Evolutionary conservation across 2,797 vertebrate species (phyloP).

Genomic region (Typhlichthys subterraneus): DNA sequence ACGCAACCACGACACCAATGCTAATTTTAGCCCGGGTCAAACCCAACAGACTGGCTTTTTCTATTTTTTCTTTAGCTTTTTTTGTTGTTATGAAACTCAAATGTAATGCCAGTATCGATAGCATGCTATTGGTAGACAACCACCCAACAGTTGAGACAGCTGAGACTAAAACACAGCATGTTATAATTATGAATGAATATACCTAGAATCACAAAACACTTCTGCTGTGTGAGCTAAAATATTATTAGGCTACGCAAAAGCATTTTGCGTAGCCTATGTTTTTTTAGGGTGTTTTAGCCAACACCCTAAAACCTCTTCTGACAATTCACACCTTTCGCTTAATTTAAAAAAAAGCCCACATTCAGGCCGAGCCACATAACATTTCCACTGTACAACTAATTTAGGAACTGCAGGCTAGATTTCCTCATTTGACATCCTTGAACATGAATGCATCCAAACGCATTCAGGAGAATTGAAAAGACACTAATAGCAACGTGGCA

Average conservation of each 20-base stretch:
- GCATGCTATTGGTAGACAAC: background rate
- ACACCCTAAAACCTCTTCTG: too few relatives aligned
- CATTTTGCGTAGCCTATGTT: too few relatives aligned
- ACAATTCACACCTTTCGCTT: too few relatives aligned
- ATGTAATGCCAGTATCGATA: background rate
- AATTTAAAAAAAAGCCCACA: too few relatives aligned
- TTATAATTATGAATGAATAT: too few relatives aligned
- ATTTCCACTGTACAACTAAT: constrained; percentile 1
- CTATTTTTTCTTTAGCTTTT: too few relatives aligned
- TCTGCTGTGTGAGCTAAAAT: too few relatives aligned
- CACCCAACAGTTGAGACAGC: background rate
- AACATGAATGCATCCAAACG: constrained; percentile 21
- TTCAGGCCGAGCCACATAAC: too few relatives aligned
- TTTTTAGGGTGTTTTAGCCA: too few relatives aligned
- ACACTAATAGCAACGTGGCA: constrained; percentile 29
- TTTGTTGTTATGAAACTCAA: background rate
- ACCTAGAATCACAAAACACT: background rate
- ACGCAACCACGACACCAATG: background rate
- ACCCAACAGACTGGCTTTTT: background rate
- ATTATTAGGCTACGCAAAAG: too few relatives aligned
- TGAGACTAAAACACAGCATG: background rate
- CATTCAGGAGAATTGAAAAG: constrained; percentile 27
- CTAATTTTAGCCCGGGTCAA: background rate
- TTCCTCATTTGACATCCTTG: constrained; percentile 26
- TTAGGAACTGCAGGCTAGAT: background rate